phyloP scores from a whole-genome alignment of 2,113 vertebrate genomes.

The Acanthochromis polyacanthus region DNA sequence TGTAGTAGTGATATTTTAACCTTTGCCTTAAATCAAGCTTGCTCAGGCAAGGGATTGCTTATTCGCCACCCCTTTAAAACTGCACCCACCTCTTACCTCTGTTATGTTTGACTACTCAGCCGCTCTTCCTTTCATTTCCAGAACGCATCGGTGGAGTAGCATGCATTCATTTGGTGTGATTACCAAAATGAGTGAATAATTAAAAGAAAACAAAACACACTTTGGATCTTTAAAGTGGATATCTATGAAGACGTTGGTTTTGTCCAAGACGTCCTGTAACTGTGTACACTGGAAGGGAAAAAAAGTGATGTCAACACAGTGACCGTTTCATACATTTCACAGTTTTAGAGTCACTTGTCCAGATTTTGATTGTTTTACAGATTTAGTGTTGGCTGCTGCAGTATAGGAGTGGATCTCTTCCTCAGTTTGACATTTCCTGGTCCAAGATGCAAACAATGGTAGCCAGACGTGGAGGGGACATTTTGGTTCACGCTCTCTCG shows the following conservation, averaged over 20 bases:
- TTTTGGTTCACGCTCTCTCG: background rate
- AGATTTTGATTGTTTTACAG: slow-evolving; percentile 11
- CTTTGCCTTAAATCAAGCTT: slow-evolving; percentile 81
- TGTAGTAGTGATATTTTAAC: slow-evolving; percentile 62
- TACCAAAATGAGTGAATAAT: slow-evolving; percentile 16
- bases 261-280: background rate
- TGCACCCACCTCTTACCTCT: slow-evolving; percentile 22
- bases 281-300: background rate
- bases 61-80: slow-evolving; percentile 57
- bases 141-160: slow-evolving; percentile 16
- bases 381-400: slow-evolving; percentile 17
- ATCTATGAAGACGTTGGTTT: background rate
- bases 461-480: slow-evolving; percentile 28
- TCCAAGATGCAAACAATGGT: slow-evolving; percentile 24
- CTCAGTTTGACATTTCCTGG: slow-evolving; percentile 1
- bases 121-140: background rate
- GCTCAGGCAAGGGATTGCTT: slow-evolving; percentile 73
- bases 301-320: no score
- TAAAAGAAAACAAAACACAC: background rate
- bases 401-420: background rate
- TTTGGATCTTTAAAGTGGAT: background rate
- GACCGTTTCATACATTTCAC: slow-evolving; percentile 1
- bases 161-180: slow-evolving; percentile 30
- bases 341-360: background rate
- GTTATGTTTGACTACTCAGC: slow-evolving; percentile 8